Conservation (phyloP, 2,888 invertebrate species). For the Agrochola macilenta region DNA sequence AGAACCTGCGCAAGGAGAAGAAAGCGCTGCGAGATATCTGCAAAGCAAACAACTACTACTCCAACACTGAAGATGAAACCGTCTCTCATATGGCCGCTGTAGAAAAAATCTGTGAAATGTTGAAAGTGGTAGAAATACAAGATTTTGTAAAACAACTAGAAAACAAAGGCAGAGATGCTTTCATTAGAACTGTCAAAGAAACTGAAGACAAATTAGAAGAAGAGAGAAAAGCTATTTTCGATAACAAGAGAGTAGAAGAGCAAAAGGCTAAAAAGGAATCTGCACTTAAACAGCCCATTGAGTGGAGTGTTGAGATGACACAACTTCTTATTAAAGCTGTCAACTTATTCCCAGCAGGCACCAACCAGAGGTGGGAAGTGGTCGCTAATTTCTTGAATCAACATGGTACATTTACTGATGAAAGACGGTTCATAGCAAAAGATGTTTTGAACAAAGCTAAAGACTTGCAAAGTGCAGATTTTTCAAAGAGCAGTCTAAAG, state of each 20-base stretch:
- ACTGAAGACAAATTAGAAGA: conserved; percentile 94
- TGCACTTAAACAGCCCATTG: conserved; percentile 87
- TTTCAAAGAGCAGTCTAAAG: conserved; percentile 95
- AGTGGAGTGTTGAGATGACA: conserved; percentile 96
- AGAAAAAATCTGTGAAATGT: conserved; percentile 96
- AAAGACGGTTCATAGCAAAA: conserved; percentile 94
- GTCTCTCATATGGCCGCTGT: conserved; percentile 97
- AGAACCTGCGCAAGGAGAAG: conserved; percentile 96
- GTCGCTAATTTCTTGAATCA: conserved; percentile 99
- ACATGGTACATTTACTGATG: conserved; percentile 92
- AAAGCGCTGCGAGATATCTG: conserved; percentile 95
- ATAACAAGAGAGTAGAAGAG: conserved; percentile 87
- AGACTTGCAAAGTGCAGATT: conserved; percentile 97
- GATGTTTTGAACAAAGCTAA: conserved; percentile 99
- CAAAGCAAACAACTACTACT: conserved; percentile 95
- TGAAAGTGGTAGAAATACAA: conserved; percentile 93
- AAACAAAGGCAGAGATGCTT: conserved; percentile 92
- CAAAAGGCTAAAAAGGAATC: conserved; percentile 85
- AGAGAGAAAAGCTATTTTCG: conserved; percentile 92
- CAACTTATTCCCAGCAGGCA: conserved; percentile 98
- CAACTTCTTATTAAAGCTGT: conserved; percentile 98
- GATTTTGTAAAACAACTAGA: conserved; percentile 93
- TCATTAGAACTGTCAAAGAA: conserved; percentile 92
- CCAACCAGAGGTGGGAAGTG: conserved; percentile 98
- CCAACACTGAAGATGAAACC: conserved; percentile 92